phyloP scores from a whole-genome alignment of 2,797 vertebrate genomes.

The Gymnodraco acuticeps region DNA sequence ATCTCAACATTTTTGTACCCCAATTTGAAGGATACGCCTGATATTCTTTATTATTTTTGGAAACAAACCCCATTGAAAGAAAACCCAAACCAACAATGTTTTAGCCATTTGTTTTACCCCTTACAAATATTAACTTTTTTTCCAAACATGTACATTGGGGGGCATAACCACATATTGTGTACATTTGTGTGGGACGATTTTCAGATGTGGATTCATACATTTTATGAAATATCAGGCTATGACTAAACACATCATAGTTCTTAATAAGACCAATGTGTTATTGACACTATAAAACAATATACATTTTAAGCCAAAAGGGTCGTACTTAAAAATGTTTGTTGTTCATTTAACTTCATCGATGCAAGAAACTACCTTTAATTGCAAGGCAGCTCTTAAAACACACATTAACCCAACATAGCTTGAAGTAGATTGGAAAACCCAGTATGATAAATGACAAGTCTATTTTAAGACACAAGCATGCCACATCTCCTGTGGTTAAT shows the following conservation, averaged over 20 bases:
- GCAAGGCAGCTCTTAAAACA: neutral
- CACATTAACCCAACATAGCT: neutral
- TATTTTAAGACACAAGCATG: conserved; percentile 7
- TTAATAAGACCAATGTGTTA: neutral
- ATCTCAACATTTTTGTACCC: neutral
- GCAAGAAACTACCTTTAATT: neutral
- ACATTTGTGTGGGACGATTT: too few relatives aligned
- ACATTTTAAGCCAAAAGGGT: neutral
- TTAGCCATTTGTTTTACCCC: neutral
- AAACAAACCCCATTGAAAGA: neutral
- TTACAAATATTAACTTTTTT: neutral
- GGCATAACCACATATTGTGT: too few relatives aligned
- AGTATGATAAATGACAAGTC: conserved; percentile 1
- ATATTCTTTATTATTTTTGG: neutral
- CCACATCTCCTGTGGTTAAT: conserved; percentile 26
- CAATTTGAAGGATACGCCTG: neutral
- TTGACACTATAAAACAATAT: neutral
- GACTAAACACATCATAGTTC: neutral
- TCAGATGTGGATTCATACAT: neutral
- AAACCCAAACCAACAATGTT: neutral
- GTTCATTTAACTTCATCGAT: neutral
- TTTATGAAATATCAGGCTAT: neutral
- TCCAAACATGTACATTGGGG: neutral
- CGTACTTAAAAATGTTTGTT: neutral
- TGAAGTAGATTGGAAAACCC: neutral